Base-by-base conservation (phyloP, 2,888 invertebrate genomes). In the Drosophila hamatofila region DNA sequence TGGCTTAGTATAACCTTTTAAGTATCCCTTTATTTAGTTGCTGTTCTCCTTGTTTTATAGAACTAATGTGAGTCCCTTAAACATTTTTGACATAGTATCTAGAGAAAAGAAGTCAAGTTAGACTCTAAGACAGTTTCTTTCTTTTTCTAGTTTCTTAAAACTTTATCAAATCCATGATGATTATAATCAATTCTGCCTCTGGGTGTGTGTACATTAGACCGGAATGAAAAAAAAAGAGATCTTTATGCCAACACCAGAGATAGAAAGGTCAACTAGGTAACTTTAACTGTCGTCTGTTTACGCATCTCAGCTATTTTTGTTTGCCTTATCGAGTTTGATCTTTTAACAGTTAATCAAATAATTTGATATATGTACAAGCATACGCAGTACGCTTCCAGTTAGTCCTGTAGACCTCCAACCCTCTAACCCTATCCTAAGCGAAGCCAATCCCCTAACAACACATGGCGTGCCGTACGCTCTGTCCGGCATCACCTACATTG, bases 331-430 rank as follows among this genome's bases (percentile, higher is more conserved):
- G 33, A 21, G 54, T 33, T 37, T 51, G 42, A 78, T 56, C 59
- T 60, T 33, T 59, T 41, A 57, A 33, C 48, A 68, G 75, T 51
- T 74, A 68, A 79, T 79, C 74, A 74, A 69, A 79, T 74, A 57
- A 58, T 61, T 61, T 63, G 54, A 44, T 58, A 59, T 67, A 44
- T 58, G 56, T 67, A 18, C 58, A 75, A 72, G 59, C 78, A 62
- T 39, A 30, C 8, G 42, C 55, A 39, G 30, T 77, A 62, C 51
- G 44, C 75, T 44, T 35, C 9, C 27, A 11, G 14, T n/a, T 41
- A 39, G 46, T 27, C 16, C 21, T 23, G 12, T 7, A 30, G 11
- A 27, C 18, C 44, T 27, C 7, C 33, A 41, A 42, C 33, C 39
- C 39, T 12, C 30, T 30, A 44, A 16, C 9, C 51, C 49, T 16